Base-by-base conservation (phyloP, 2,797 vertebrate species). In the Amphiprion clarkii region DNA sequence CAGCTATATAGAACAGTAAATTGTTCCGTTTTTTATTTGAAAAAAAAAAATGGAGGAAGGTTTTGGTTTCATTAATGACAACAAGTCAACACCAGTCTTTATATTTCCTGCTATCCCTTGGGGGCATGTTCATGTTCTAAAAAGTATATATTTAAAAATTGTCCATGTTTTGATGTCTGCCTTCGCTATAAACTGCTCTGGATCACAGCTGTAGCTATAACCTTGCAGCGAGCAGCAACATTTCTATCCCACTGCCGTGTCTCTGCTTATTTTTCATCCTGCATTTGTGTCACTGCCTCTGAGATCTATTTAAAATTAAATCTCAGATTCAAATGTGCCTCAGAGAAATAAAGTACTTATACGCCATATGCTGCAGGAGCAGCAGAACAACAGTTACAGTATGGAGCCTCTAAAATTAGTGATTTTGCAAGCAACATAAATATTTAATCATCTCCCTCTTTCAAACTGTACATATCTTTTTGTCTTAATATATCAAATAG, bases 281-380 rank as follows among this genome's bases (percentile, higher is more conserved):
- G 9, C 23, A 62, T 48, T 69, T 64, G 14, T 67, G 55, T 71
- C 71, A 6, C 27, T 33, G 66, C 71, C 78, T 69, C 66, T 14
- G 42, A 71, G 68, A 72, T 52, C 36, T 78, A 49, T 74, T 86
- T 76, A 70, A 71, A 81, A 79, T 85, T 44, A 67, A 74, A 83
- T 77, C 48, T 29, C 56, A 48, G 49, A 40, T 63, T 71, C 58
- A 68, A 81, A 59, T 27, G 66, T 6, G 56, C 69, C 71, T 67
- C 11, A 21, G 68, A 54, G 48, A 78, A 76, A 83, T 74, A 53
- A 76, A 52, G 64, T 68, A 66, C 55, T 44, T 55, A 63, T 25
- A 62, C 44, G 27, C 44, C 65, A 74, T 53, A 67, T 77, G 66
- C 44, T 76, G 49, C 69, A 65, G 69, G 48, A 85, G 40, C 67